Evolutionary conservation across 2,888 invertebrate genomes (phyloP).

Genomic region (Hirtodrosophila confusa): DNA sequence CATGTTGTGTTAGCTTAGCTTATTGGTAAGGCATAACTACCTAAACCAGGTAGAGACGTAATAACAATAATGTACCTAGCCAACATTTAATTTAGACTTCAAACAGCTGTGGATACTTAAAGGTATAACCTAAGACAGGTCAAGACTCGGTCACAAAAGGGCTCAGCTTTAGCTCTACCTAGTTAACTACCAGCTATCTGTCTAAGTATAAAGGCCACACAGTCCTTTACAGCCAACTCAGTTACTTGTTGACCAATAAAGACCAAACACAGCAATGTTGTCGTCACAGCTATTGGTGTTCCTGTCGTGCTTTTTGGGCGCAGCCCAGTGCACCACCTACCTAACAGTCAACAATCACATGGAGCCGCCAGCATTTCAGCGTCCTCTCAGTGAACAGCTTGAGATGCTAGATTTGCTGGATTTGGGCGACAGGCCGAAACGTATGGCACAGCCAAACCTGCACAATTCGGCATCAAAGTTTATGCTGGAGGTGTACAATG

Average conservation of each 20-base stretch:
- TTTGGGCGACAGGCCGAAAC: slow-evolving; percentile 90
- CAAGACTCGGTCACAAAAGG: too few relatives aligned
- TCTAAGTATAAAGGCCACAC: slow-evolving; percentile 31
- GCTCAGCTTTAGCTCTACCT: slow-evolving; percentile 3
- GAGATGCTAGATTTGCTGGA: slow-evolving; percentile 93
- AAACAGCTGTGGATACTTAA: not conserved
- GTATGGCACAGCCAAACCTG: slow-evolving; percentile 83
- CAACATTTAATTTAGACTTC: not conserved
- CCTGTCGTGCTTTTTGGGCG: not conserved
- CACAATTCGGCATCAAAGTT: slow-evolving; percentile 89
- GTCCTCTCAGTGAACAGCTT: slow-evolving; percentile 53
- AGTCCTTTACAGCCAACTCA: not conserved
- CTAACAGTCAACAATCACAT: slow-evolving; percentile 26
- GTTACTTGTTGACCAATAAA: slow-evolving; percentile 21
- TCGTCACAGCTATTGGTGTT: not conserved
- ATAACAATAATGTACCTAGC: not conserved
- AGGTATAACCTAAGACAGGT: not conserved
- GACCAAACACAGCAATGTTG: slow-evolving; percentile 16
- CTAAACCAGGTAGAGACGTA: too few relatives aligned
- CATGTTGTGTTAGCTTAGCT: too few relatives aligned
- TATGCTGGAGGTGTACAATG: slow-evolving; percentile 93
- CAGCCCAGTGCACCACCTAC: slow-evolving; percentile 33
- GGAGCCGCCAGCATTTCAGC: slow-evolving; percentile 20
- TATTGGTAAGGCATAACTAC: too few relatives aligned
- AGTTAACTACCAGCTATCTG: slow-evolving; percentile 45